phyloP scores from a whole-genome alignment of 1,140 invertebrate genomes.

The Bombyx mandarina region DNA sequence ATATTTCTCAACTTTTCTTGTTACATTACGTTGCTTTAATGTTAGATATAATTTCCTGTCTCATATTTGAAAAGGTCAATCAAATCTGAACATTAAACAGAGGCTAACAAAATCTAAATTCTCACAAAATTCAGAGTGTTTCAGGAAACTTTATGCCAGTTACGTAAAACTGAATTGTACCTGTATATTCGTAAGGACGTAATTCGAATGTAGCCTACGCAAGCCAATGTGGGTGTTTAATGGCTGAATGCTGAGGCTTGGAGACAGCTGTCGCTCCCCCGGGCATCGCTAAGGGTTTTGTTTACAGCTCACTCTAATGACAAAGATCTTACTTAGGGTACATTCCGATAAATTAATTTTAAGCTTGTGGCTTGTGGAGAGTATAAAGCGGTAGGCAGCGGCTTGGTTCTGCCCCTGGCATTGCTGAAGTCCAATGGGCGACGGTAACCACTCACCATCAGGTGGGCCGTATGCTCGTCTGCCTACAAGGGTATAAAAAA shows the following conservation, averaged over 20 bases:
- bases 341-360: not conserved
- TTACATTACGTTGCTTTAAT: too few relatives aligned
- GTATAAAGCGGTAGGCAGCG: too few relatives aligned
- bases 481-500: too few relatives aligned
- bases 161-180: not conserved
- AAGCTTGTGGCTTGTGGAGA: too few relatives aligned
- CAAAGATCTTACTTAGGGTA: constrained; percentile 23
- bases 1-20: too few relatives aligned
- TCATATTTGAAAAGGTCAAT: too few relatives aligned
- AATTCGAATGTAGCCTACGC: constrained; percentile 14
- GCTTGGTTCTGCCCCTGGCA: too few relatives aligned
- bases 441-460: too few relatives aligned
- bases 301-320: constrained; percentile 60
- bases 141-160: not conserved
- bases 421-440: too few relatives aligned
- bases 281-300: constrained; percentile 51
- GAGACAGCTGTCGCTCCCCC: constrained; percentile 59
- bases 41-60: too few relatives aligned
- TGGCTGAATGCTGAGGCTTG: constrained; percentile 50
- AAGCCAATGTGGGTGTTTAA: constrained; percentile 53
- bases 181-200: not conserved
- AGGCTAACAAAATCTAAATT: not conserved
- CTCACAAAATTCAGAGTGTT: not conserved
- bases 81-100: too few relatives aligned
- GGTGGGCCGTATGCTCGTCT: too few relatives aligned